A percentile compares a stretch with the other conserved stretches of the same genome.
Evolutionary conservation across 2,113 vertebrate species (phyloP).

Genomic region (Sinocyclocheilus rhinocerous): DNA sequence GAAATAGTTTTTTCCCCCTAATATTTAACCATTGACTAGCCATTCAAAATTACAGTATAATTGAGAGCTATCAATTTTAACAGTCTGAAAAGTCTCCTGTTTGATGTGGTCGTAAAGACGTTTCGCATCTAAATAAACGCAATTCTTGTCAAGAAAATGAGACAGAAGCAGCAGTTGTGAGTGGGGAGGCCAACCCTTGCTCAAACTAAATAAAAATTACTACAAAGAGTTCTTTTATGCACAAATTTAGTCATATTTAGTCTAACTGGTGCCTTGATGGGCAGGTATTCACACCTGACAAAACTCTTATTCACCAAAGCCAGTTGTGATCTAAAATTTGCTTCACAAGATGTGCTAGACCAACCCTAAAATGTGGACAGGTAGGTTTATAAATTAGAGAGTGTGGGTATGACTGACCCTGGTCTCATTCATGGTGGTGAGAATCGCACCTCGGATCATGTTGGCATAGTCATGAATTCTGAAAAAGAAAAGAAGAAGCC

Average conservation of each 20-base stretch:
- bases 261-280: not conserved
- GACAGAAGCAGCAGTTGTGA: too few species aligned
- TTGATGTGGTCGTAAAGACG: too few species aligned
- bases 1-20: too few species aligned
- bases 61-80: too few species aligned
- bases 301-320: not conserved
- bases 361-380: not conserved
- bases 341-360: not conserved
- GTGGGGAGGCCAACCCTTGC: too few species aligned
- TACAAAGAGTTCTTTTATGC: not conserved
- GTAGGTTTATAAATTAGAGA: not conserved
- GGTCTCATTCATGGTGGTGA: slow-evolving; percentile 87
- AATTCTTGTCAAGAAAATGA: too few species aligned
- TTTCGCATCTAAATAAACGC: too few species aligned
- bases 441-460: slow-evolving; percentile 82
- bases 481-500: slow-evolving; percentile 13
- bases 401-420: slow-evolving; percentile 70
- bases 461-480: slow-evolving; percentile 83
- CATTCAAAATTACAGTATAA: too few species aligned
- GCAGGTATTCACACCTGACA: not conserved
- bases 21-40: too few species aligned
- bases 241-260: not conserved
- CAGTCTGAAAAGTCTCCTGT: too few species aligned
- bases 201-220: not conserved
- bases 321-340: not conserved